Conservation (phyloP, 2,113 vertebrate species). For the Osmerus eperlanus region DNA sequence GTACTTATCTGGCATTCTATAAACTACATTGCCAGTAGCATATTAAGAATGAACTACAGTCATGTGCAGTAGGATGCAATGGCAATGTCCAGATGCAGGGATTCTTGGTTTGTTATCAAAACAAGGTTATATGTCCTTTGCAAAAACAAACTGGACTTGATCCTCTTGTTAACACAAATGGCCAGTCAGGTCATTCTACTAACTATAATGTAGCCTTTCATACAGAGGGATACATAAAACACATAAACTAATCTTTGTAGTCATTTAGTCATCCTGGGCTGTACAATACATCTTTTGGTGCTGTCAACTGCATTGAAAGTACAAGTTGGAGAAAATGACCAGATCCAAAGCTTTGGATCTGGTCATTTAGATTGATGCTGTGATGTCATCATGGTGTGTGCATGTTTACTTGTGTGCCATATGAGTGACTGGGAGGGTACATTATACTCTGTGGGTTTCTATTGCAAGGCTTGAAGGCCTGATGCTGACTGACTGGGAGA, state of each 20-base stretch:
- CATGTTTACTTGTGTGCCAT: slow-evolving; percentile 17
- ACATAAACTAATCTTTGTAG: no score
- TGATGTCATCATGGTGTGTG: not conserved
- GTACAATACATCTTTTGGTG: not conserved
- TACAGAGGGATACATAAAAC: no score
- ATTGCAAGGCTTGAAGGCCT: slow-evolving; percentile 37
- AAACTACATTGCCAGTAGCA: slow-evolving; percentile 15
- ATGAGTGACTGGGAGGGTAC: slow-evolving; percentile 21
- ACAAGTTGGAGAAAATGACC: not conserved
- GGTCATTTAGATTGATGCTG: not conserved
- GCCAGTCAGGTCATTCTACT: no score
- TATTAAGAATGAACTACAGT: not conserved
- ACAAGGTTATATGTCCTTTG: no score
- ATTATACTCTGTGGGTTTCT: slow-evolving; percentile 44
- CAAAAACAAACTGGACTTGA: no score
- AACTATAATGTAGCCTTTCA: no score
- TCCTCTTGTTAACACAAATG: no score
- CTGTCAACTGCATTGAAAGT: not conserved
- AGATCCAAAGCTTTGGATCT: not conserved
- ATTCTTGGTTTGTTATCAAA: no score
- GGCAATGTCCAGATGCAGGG: no score
- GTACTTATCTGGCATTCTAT: slow-evolving; percentile 41
- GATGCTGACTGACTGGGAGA: slow-evolving; percentile 58
- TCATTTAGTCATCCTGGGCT: no score
- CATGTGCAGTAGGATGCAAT: no score